Evolutionary conservation across 35 echinoderm and acorn worm species (phyloP).

Genomic region (Heliocidaris tuberculata): DNA sequence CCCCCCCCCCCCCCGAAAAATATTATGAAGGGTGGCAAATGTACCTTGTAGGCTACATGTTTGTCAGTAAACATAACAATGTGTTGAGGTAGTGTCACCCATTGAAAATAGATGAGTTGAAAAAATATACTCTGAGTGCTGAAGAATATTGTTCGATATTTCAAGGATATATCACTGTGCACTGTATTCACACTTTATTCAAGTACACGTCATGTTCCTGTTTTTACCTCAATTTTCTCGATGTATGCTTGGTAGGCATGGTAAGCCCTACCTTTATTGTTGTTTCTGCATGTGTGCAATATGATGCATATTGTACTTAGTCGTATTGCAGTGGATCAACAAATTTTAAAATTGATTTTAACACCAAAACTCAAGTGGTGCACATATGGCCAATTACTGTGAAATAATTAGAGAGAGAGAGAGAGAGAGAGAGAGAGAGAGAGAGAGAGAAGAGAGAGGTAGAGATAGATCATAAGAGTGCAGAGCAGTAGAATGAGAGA

Average conservation of each 20-base stretch:
- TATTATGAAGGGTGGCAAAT: no score
- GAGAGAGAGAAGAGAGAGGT: no score
- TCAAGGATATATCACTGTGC: not conserved
- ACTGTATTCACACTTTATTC: not conserved
- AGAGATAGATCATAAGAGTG: no score
- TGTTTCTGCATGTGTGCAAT: no score
- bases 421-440: no score
- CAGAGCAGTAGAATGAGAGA: no score
- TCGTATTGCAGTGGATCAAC: not conserved
- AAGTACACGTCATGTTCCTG: no score
- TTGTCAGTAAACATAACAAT: not conserved
- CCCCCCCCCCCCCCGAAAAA: no score
- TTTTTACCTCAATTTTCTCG: not conserved
- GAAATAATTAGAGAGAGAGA: no score
- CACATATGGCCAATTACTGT: not conserved
- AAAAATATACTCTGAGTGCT: not conserved
- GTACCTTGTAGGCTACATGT: no score
- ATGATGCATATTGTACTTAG: not conserved
- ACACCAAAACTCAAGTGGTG: not conserved
- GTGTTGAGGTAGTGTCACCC: not conserved
- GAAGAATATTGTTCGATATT: not conserved
- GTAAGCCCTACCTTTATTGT: no score
- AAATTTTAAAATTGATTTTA: not conserved
- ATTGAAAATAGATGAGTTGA: not conserved
- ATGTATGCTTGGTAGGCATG: no score